These are phyloP conservation scores for Cephus pulcher DNA, from an alignment of 2,888 invertebrate genomes.

Conservation along the genomic window DNA sequence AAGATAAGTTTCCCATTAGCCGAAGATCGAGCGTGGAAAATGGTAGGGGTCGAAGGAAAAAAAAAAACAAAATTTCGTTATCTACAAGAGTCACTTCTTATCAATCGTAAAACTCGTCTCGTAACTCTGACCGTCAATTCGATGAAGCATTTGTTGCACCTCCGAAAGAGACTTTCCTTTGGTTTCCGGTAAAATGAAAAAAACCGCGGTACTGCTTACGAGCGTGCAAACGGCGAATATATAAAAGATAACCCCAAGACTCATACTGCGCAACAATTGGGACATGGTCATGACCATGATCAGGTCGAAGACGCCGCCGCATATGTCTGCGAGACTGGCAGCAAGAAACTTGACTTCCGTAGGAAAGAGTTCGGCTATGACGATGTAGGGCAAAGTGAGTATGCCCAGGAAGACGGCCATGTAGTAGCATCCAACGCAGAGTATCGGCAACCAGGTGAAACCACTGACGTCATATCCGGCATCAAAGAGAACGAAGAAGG, in stretches of 20 bases:
- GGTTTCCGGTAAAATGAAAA: neutral
- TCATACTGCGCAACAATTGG: neutral
- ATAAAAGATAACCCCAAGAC: neutral
- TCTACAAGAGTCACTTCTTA: neutral
- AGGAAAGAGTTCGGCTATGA: neutral
- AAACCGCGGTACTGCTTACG: neutral
- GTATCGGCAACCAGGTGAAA: neutral
- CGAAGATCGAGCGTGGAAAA: neutral
- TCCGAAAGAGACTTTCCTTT: neutral
- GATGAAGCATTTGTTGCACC: neutral
- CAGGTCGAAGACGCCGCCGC: neutral
- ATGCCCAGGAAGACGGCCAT: neutral
- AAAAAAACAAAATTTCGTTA: neutral
- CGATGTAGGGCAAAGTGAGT: neutral
- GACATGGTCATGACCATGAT: neutral
- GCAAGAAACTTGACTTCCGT: neutral
- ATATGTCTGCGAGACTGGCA: neutral
- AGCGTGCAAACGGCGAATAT: neutral
- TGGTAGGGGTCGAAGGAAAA: neutral
- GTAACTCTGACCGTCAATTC: neutral
- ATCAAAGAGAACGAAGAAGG: neutral
- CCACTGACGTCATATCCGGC: neutral
- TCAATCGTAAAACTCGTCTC: neutral
- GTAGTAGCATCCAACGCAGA: neutral
- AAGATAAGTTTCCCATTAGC: neutral